Evolutionary conservation across 1,140 invertebrate genomes (phyloP).

Genomic region (Drosophila sturtevanti): DNA sequence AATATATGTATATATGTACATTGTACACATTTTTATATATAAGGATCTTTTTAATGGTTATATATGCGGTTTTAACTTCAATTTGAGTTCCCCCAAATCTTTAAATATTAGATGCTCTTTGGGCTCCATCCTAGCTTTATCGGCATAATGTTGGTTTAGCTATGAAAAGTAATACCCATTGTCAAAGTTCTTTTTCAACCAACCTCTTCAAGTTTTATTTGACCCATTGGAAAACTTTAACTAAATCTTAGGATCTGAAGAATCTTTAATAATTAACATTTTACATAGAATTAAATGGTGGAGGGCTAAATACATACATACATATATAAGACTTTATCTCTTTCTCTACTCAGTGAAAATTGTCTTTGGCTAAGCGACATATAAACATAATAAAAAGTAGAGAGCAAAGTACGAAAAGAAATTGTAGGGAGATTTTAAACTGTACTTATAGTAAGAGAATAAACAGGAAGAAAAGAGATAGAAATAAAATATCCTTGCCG

Average conservation of each 20-base stretch:
- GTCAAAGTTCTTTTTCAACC: neutral
- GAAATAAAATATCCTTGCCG: neutral
- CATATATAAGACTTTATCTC: slow-evolving; percentile 1
- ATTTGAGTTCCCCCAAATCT: no score
- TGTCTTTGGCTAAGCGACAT: neutral
- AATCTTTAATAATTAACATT: neutral
- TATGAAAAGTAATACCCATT: no score
- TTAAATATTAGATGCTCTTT: no score
- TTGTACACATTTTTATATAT: no score
- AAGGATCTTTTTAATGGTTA: no score
- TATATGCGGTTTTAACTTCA: no score
- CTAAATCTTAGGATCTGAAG: neutral
- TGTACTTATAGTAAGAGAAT: neutral
- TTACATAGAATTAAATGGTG: neutral
- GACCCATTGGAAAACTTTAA: neutral
- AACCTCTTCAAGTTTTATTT: no score
- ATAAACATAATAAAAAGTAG: neutral
- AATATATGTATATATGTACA: no score
- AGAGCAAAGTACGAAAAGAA: neutral
- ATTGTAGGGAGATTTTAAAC: neutral
- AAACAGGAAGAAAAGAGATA: neutral
- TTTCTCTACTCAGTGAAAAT: neutral
- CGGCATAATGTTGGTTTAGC: no score
- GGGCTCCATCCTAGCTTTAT: no score
- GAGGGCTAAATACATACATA: neutral